Conservation (phyloP, 1,140 invertebrate species). For the Coenobita brevimanus region DNA sequence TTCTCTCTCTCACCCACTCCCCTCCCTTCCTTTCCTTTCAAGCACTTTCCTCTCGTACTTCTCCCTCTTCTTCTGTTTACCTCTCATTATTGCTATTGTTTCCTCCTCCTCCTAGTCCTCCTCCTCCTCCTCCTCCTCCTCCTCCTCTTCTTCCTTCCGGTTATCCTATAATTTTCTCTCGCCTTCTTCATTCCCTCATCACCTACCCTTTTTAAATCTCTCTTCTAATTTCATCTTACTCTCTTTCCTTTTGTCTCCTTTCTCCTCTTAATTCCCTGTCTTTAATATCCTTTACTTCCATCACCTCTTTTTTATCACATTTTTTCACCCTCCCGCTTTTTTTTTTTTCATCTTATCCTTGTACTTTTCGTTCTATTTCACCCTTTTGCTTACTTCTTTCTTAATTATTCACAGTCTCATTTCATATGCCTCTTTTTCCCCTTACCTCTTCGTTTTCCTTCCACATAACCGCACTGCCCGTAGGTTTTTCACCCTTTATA, state of each 20-base stretch:
- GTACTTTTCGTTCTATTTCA: too few relatives aligned
- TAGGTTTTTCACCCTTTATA: too few relatives aligned
- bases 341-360: too few relatives aligned
- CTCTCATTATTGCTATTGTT: not conserved
- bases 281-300: not conserved
- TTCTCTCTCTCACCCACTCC: not conserved
- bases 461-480: too few relatives aligned
- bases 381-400: too few relatives aligned
- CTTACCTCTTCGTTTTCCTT: too few relatives aligned
- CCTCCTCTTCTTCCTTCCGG: not conserved
- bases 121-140: not conserved
- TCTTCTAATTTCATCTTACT: not conserved
- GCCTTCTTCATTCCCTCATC: not conserved
- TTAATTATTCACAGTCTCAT: too few relatives aligned
- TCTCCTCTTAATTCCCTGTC: not conserved
- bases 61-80: not conserved
- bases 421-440: too few relatives aligned
- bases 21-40: not conserved
- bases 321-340: too few relatives aligned
- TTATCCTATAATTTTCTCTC: too few relatives aligned
- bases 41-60: not conserved
- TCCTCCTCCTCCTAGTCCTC: not conserved
- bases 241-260: not conserved
- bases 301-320: not conserved
- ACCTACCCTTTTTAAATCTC: not conserved